Conservation (phyloP, 2,888 invertebrate species). For the Drosophila neotestacea region DNA sequence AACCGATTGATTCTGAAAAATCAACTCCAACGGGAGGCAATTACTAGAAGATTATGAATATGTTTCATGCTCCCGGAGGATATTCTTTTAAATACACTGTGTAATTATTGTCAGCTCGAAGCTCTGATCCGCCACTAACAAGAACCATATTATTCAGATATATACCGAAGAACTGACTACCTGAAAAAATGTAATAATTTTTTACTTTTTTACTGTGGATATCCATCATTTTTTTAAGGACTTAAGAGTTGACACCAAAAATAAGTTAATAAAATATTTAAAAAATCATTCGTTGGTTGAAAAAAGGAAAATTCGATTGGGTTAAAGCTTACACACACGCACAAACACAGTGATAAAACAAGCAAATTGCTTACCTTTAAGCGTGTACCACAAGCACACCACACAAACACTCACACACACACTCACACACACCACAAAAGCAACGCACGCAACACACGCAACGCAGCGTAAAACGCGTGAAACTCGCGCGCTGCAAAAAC, state of each 20-base stretch:
- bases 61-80: background rate
- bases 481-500: conserved; percentile 56
- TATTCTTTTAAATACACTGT: background rate
- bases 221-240: conserved; percentile 4
- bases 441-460: conserved; percentile 38
- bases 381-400: conserved; percentile 41
- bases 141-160: background rate
- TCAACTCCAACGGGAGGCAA: background rate
- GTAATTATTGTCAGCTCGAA: background rate
- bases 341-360: background rate
- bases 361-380: conserved; percentile 61
- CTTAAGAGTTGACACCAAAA: conserved; percentile 11
- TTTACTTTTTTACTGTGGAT: background rate
- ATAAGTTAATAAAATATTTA: conserved; percentile 18
- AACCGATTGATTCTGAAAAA: background rate
- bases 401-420: conserved; percentile 13
- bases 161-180: background rate
- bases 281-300: conserved; percentile 2
- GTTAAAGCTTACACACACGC: conserved; percentile 17
- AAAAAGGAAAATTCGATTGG: conserved; percentile 12
- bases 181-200: conserved; percentile 3
- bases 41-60: background rate
- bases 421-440: conserved; percentile 23
- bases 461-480: conserved; percentile 53
- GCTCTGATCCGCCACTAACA: conserved; percentile 3